Conservation (phyloP, 2,113 vertebrate species). For the Halcyon malimbica region DNA sequence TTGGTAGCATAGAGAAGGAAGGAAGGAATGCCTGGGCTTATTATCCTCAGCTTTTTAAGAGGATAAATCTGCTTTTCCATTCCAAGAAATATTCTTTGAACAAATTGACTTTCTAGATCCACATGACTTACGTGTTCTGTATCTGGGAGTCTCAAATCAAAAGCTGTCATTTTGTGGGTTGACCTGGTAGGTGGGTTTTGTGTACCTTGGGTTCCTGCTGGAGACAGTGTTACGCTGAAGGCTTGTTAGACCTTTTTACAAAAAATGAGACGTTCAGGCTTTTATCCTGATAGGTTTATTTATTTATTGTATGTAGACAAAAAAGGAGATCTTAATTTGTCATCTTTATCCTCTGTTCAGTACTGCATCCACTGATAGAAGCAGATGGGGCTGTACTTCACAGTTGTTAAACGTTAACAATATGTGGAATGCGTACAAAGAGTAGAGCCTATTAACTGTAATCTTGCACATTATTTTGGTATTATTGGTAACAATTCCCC, state of each 20-base stretch:
- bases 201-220: not conserved
- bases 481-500: not conserved
- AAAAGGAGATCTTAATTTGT: not conserved
- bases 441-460: not conserved
- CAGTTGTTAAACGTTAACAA: not conserved
- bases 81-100: not conserved
- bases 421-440: not conserved
- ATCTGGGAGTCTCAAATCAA: not conserved
- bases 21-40: not conserved
- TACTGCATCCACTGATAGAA: not conserved
- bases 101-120: not conserved
- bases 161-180: rapidly evolving
- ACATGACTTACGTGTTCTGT: not conserved
- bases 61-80: not conserved
- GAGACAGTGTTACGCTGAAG: not conserved
- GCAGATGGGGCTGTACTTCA: not conserved
- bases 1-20: not conserved
- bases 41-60: not conserved
- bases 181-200: not conserved
- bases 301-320: not conserved
- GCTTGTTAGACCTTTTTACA: not conserved
- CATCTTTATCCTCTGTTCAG: not conserved
- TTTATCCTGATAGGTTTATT: not conserved
- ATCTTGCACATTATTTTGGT: not conserved
- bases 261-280: not conserved